These are phyloP conservation scores for Lampropteryx suffumata DNA, from an alignment of 2,888 invertebrate genomes.

Conservation along the genomic window DNA sequence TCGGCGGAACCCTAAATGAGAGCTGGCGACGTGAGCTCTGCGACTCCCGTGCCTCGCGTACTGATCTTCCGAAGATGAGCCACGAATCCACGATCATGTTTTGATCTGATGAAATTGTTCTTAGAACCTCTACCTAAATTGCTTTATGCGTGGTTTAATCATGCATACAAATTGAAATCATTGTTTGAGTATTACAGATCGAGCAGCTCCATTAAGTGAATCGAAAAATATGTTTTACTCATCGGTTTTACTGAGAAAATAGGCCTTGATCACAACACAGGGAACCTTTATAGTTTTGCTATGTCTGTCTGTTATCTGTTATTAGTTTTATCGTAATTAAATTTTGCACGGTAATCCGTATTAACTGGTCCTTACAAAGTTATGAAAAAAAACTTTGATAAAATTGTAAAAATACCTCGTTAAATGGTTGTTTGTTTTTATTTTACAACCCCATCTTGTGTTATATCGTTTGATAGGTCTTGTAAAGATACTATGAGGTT, in stretches of 20 bases:
- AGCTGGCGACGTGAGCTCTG: constrained; percentile 60
- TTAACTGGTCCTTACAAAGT: too few relatives aligned
- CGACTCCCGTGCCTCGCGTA: constrained; percentile 46
- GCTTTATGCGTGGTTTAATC: constrained; percentile 41
- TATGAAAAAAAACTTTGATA: too few relatives aligned
- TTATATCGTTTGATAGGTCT: too few relatives aligned
- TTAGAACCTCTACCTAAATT: constrained; percentile 60
- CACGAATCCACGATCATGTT: constrained; percentile 39
- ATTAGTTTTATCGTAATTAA: too few relatives aligned
- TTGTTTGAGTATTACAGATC: constrained; percentile 20
- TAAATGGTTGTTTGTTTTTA: too few relatives aligned
- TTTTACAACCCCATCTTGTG: too few relatives aligned
- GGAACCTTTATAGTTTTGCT: too few relatives aligned
- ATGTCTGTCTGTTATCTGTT: too few relatives aligned
- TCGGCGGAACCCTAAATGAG: constrained; percentile 64
- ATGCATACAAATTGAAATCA: constrained; percentile 27
- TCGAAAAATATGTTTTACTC: constrained; percentile 3
- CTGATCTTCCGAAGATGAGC: constrained; percentile 51
- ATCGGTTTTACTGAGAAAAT: constrained; percentile 4
- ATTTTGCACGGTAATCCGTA: too few relatives aligned
- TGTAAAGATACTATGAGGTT: too few relatives aligned
- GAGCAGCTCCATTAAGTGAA: constrained; percentile 3
- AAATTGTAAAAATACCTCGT: too few relatives aligned
- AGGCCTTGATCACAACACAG: not conserved
- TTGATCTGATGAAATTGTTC: constrained; percentile 60